Conservation (phyloP, 2,113 vertebrate species). For the Terrapene triunguis region DNA sequence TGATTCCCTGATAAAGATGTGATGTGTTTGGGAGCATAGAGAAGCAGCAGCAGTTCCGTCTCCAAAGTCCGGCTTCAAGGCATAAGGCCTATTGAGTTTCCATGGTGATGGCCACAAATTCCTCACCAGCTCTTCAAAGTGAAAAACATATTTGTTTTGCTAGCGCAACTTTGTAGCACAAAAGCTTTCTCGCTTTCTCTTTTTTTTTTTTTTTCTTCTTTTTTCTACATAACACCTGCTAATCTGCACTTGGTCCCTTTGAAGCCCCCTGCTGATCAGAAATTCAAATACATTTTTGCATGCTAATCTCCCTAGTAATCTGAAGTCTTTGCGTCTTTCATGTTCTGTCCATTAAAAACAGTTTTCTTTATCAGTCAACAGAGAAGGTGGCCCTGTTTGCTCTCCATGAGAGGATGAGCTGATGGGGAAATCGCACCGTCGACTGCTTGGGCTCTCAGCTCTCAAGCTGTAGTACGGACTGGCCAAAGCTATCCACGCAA, state of each 20-base stretch:
- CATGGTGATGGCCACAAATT: constrained; percentile 90
- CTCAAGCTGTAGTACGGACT: background rate
- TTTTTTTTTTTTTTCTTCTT: background rate
- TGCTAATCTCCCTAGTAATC: constrained; percentile 92
- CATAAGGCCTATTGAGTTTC: constrained; percentile 84
- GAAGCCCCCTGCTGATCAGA: constrained; percentile 87
- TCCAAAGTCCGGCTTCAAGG: constrained; percentile 64
- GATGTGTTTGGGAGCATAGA: constrained; percentile 25
- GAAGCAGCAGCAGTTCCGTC: constrained; percentile 47
- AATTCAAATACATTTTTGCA: constrained; percentile 92
- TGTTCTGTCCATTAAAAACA: constrained; percentile 85
- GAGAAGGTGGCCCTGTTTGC: constrained; percentile 3
- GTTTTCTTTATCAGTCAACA: constrained; percentile 79
- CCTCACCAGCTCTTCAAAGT: constrained; percentile 89
- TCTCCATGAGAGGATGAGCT: constrained; percentile 5
- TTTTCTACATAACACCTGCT: constrained; percentile 92
- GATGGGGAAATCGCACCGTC: constrained; percentile 6
- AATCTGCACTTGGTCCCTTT: constrained; percentile 86
- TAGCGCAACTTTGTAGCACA: constrained; percentile 88
- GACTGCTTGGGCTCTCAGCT: background rate
- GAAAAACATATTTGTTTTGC: constrained; percentile 97
- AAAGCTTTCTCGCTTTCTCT: constrained; percentile 68
- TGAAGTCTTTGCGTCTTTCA: constrained; percentile 81
- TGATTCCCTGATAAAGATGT: constrained; percentile 29
- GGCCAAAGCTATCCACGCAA: background rate